Evolutionary conservation across 2,888 invertebrate genomes (phyloP).

Genomic region (Macropis europaea): DNA sequence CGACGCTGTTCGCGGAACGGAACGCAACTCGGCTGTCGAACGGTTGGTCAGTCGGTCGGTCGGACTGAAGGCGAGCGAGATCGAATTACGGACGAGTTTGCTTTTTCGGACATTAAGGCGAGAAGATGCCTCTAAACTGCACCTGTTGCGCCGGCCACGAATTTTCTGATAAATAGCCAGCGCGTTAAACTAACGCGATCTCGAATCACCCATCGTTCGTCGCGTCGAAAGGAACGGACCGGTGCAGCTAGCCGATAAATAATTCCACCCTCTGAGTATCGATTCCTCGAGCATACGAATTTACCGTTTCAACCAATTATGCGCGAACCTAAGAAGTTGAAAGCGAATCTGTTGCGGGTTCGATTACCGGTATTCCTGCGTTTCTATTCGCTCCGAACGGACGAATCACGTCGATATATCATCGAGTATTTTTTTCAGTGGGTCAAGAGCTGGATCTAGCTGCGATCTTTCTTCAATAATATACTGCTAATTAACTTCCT

Average conservation of each 20-base stretch:
- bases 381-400: neutral
- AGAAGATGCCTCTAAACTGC: conserved; percentile 59
- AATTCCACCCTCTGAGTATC: neutral
- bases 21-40: neutral
- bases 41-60: too few species aligned
- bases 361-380: neutral
- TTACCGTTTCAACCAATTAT: neutral
- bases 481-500: conserved; percentile 58
- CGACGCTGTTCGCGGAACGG: neutral
- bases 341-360: neutral
- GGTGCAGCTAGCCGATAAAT: too few species aligned
- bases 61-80: conserved; percentile 18
- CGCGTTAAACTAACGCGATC: conserved; percentile 43
- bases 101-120: conserved; percentile 48
- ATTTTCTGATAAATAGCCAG: conserved; percentile 59
- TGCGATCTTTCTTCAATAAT: conserved; percentile 34
- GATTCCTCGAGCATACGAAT: conserved; percentile 6
- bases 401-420: neutral
- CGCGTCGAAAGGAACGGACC: conserved; percentile 1
- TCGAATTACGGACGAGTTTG: conserved; percentile 32
- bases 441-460: neutral
- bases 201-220: conserved; percentile 35
- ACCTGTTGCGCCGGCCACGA: conserved; percentile 62
- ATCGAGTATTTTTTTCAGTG: neutral
- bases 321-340: neutral